phyloP scores from a whole-genome alignment of 2,888 invertebrate species.

The Cheilosia scutellata region DNA sequence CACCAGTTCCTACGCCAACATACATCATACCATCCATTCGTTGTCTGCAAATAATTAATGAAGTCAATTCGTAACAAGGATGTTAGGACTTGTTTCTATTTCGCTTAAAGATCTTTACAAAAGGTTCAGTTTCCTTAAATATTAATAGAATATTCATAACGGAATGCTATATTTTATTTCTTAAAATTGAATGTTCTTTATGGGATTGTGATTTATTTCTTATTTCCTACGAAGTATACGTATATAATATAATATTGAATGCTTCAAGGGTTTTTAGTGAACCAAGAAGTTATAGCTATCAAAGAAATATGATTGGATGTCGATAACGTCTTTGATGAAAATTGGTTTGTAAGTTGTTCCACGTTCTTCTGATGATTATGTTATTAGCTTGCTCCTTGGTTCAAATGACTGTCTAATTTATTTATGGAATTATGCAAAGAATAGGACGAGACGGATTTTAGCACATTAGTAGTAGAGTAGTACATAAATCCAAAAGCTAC shows the following conservation, averaged over 20 bases:
- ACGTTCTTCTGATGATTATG: too few relatives aligned
- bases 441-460: too few relatives aligned
- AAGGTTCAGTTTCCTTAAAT: conserved; percentile 1
- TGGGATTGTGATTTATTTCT: conserved; percentile 2
- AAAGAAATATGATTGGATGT: background rate
- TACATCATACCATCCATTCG: conserved; percentile 24
- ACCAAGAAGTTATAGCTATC: too few relatives aligned
- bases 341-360: too few relatives aligned
- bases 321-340: background rate
- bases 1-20: background rate
- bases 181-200: conserved; percentile 26
- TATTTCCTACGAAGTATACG: background rate
- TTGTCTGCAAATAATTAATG: conserved; percentile 61
- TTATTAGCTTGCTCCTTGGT: too few relatives aligned
- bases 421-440: too few relatives aligned
- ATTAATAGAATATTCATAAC: conserved; percentile 53
- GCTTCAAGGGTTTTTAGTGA: background rate
- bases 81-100: conserved; percentile 25
- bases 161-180: conserved; percentile 25
- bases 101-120: conserved; percentile 21
- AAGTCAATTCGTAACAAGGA: conserved; percentile 49
- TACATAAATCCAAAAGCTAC: too few relatives aligned
- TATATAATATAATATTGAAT: background rate
- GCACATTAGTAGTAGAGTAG: too few relatives aligned
- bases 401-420: too few relatives aligned